A percentile compares a stretch with the other conserved stretches of the same genome.
Conservation (phyloP, 2,888 invertebrate genomes). For the Eustalomyia histrio region DNA sequence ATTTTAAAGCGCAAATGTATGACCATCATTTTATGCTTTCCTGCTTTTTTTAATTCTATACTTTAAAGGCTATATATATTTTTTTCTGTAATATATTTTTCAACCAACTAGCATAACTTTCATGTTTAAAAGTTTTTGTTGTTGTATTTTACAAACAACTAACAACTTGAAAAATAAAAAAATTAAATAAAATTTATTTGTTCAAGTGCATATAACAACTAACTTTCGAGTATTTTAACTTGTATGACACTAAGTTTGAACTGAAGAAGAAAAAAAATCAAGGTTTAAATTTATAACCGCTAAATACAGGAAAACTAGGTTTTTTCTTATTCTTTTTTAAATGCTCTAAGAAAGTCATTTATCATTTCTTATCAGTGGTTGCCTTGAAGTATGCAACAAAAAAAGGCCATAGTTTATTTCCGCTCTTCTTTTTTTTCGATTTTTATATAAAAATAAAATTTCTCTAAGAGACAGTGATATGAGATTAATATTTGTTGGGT, state of each 20-base stretch:
- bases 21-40: no score
- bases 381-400: not conserved
- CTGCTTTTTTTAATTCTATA: no score
- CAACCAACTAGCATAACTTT: conserved; percentile 4
- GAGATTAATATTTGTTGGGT: not conserved
- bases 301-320: conserved; percentile 39
- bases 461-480: not conserved
- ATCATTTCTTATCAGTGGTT: conserved; percentile 46
- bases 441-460: not conserved
- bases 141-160: not conserved
- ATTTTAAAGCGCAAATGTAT: no score
- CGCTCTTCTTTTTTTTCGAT: conserved; percentile 10
- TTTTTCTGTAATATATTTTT: not conserved
- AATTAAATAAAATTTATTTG: conserved; percentile 13
- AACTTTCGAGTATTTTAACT: conserved; percentile 26
- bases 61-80: not conserved
- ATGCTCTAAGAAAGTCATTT: conserved; percentile 28
- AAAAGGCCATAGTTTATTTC: conserved; percentile 36
- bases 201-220: conserved; percentile 1
- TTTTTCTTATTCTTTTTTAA: conserved; percentile 4
- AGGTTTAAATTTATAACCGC: conserved; percentile 40
- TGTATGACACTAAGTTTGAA: conserved; percentile 35
- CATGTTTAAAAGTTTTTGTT: conserved; percentile 2
- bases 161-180: not conserved
- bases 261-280: not conserved